phyloP scores from a whole-genome alignment of 2,888 invertebrate genomes.

The Hemithea aestivaria region DNA sequence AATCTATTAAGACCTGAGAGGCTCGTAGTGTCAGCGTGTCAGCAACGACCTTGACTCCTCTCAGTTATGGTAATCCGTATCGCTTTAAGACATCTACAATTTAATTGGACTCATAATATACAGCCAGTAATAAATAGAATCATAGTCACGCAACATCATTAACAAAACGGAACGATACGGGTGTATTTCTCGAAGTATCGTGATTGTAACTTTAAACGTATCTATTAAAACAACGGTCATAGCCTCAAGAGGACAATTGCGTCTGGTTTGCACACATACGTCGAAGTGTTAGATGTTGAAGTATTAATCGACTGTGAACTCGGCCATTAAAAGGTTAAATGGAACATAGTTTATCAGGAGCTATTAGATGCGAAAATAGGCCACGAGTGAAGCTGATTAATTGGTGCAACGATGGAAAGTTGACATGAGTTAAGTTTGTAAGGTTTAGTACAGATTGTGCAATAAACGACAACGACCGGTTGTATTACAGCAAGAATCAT shows the following conservation, averaged over 20 bases:
- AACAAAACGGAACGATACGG: slow-evolving; percentile 17
- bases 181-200: slow-evolving; percentile 33
- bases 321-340: slow-evolving; percentile 64
- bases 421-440: slow-evolving; percentile 5
- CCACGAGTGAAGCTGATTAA: slow-evolving; percentile 33
- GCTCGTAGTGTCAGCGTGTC: slow-evolving; percentile 28
- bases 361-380: slow-evolving; percentile 40
- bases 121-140: slow-evolving; percentile 9
- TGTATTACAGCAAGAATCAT: slow-evolving; percentile 39
- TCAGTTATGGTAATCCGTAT: slow-evolving; percentile 25
- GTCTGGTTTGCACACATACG: slow-evolving; percentile 53
- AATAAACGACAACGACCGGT: slow-evolving; percentile 27
- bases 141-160: slow-evolving; percentile 32
- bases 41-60: slow-evolving; percentile 42
- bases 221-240: slow-evolving; percentile 44
- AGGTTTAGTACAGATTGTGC: slow-evolving; percentile 24
- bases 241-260: slow-evolving; percentile 54
- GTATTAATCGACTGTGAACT: slow-evolving; percentile 66
- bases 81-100: slow-evolving; percentile 9
- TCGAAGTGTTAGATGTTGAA: slow-evolving; percentile 61
- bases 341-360: slow-evolving; percentile 49
- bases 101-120: slow-evolving; percentile 10
- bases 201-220: slow-evolving; percentile 45
- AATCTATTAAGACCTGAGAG: slow-evolving; percentile 19
- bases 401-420: slow-evolving; percentile 17